A percentile compares a stretch with the other conserved stretches of the same genome.
Conservation (phyloP, 2,797 vertebrate genomes). For the Cottoperca gobio region DNA sequence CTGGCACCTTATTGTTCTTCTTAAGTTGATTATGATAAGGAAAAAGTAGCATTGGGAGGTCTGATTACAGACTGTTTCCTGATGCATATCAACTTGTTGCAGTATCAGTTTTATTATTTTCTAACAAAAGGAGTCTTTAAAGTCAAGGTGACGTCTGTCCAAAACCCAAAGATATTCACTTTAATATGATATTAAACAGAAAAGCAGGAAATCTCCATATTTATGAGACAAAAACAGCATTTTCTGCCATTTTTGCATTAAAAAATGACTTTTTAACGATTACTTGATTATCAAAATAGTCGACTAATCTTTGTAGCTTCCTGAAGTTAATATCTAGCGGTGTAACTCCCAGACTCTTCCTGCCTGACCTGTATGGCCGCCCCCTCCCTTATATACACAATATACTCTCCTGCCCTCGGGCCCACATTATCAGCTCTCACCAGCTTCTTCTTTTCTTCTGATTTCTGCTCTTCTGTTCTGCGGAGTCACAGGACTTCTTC, state of each 20-base stretch:
- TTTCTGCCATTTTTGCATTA: too few relatives aligned
- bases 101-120: neutral
- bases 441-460: neutral
- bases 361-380: slow-evolving; percentile 1
- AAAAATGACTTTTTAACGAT: too few relatives aligned
- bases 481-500: neutral
- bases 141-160: too few relatives aligned
- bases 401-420: neutral
- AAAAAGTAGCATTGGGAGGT: neutral
- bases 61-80: neutral
- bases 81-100: neutral
- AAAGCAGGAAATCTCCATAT: too few relatives aligned
- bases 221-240: too few relatives aligned
- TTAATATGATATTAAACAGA: too few relatives aligned
- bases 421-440: neutral
- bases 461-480: neutral
- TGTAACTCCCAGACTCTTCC: slow-evolving; percentile 17
- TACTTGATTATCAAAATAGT: too few relatives aligned
- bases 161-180: too few relatives aligned
- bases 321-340: too few relatives aligned
- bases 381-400: neutral
- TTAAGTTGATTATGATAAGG: neutral
- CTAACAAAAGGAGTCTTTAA: too few relatives aligned
- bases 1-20: neutral
- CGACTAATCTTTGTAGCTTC: too few relatives aligned